These are phyloP conservation scores for Drosophila carrolli DNA, from an alignment of 1,140 invertebrate species.

Conservation along the genomic window DNA sequence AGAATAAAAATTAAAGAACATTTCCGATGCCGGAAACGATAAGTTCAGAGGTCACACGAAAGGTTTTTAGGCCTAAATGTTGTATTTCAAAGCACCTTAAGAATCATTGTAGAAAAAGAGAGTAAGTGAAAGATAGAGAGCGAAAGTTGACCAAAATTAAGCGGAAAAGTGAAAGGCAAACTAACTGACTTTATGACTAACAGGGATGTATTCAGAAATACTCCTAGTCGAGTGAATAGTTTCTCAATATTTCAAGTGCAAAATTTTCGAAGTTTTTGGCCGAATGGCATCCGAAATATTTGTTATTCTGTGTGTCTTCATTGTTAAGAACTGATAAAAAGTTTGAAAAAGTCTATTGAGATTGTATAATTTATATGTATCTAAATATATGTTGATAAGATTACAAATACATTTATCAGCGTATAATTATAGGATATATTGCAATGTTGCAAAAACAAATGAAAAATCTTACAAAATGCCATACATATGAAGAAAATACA, in stretches of 20 bases:
- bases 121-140: constrained; percentile 20
- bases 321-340: constrained; percentile 19
- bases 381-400: constrained; percentile 49
- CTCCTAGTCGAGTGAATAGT: constrained; percentile 24
- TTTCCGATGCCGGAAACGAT: constrained; percentile 14
- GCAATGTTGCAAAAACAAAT: constrained; percentile 49
- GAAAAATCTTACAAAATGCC: constrained; percentile 27
- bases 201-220: constrained; percentile 6
- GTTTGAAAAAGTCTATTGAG: constrained; percentile 40
- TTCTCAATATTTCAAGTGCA: constrained; percentile 23
- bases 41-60: constrained; percentile 14
- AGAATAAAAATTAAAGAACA: constrained; percentile 4
- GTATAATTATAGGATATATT: constrained; percentile 45
- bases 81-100: constrained; percentile 11
- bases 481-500: constrained; percentile 34
- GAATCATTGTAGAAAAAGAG: constrained; percentile 18
- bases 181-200: constrained; percentile 10
- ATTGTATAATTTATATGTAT: constrained; percentile 47
- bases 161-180: constrained; percentile 25
- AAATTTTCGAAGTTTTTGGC: constrained; percentile 43
- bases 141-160: constrained; percentile 37
- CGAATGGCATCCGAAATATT: constrained; percentile 6
- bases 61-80: constrained; percentile 3
- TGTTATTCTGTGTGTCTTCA: constrained; percentile 11
- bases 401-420: constrained; percentile 57